Percentiles rank a stretch among this genome's conserved stretches.
Evolutionary conservation across 1,140 invertebrate genomes (phyloP).

Genomic region (Meloidogyne hapla): DNA sequence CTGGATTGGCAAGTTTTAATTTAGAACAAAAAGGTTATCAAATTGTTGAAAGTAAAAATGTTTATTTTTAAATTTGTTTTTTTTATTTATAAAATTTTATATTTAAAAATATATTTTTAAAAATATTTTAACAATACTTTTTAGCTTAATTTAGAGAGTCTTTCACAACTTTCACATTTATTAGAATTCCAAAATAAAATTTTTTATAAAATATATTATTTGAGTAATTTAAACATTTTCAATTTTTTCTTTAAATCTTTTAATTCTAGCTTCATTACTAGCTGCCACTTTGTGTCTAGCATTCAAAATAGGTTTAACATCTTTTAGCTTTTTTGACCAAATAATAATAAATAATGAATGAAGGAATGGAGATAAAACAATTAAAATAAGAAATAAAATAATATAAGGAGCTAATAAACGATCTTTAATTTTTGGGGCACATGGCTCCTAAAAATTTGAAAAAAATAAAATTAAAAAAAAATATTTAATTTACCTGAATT

Average conservation of each 20-base stretch:
- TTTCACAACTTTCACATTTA: too few relatives aligned
- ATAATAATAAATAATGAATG: conserved; percentile 16
- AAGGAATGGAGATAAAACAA: conserved; percentile 24
- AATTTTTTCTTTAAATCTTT: conserved; percentile 5
- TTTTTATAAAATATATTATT: too few relatives aligned
- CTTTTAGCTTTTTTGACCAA: conserved; percentile 19
- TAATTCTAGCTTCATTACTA: conserved; percentile 15
- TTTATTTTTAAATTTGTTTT: too few relatives aligned
- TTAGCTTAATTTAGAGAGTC: too few relatives aligned
- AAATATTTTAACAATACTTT: too few relatives aligned
- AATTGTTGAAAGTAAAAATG: neutral
- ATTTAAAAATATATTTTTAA: too few relatives aligned
- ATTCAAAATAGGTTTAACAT: conserved; percentile 4
- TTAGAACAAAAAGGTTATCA: conserved; percentile 29
- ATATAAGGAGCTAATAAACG: conserved; percentile 27
- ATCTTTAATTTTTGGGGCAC: conserved; percentile 29
- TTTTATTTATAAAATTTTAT: too few relatives aligned
- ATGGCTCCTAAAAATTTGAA: conserved; percentile 20
- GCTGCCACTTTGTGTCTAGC: conserved; percentile 15
- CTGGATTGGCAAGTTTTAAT: conserved; percentile 29
- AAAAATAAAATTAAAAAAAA: too few relatives aligned
- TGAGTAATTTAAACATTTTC: neutral
- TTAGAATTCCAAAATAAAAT: too few relatives aligned
- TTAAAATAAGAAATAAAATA: conserved; percentile 24
- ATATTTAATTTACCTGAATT: conserved; percentile 27